A percentile compares a stretch with the other conserved stretches of the same genome.
phyloP scores from a whole-genome alignment of 2,797 vertebrate species.

The Aphelocoma californica region DNA sequence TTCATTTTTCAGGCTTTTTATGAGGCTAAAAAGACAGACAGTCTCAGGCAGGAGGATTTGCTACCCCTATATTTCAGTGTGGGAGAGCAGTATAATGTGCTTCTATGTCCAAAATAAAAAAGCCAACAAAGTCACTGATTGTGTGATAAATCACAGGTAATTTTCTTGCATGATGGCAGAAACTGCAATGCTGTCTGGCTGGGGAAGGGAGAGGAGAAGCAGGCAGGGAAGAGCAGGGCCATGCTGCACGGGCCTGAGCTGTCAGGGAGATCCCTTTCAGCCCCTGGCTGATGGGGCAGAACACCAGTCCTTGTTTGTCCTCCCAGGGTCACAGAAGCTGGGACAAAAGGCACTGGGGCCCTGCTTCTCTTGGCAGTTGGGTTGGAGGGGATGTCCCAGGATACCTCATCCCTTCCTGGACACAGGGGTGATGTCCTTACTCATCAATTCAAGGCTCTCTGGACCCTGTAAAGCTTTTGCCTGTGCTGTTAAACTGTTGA shows the following conservation, averaged over 20 bases:
- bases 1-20: slow-evolving; percentile 21
- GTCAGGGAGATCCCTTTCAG: not conserved
- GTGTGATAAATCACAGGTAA: slow-evolving; percentile 51
- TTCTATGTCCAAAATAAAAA: slow-evolving; percentile 41
- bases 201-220: not conserved
- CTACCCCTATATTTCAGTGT: slow-evolving; percentile 23
- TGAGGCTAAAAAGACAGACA: not conserved
- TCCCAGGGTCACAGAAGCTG: not conserved
- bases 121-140: slow-evolving; percentile 11
- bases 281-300: not conserved
- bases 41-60: slow-evolving; percentile 34
- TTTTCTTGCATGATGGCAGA: not conserved
- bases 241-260: not conserved
- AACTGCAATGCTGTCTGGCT: not conserved
- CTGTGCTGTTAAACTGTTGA: not conserved
- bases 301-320: not conserved
- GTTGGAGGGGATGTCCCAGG: not conserved
- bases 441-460: not conserved
- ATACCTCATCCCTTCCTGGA: not conserved
- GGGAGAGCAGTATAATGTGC: not conserved
- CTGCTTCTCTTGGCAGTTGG: not conserved
- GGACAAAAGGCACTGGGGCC: not conserved
- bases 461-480: not conserved
- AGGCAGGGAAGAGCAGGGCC: not conserved
- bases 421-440: not conserved